These are phyloP conservation scores for Chaenocephalus aceratus DNA, from an alignment of 2,113 vertebrate species.

Conservation along the genomic window DNA sequence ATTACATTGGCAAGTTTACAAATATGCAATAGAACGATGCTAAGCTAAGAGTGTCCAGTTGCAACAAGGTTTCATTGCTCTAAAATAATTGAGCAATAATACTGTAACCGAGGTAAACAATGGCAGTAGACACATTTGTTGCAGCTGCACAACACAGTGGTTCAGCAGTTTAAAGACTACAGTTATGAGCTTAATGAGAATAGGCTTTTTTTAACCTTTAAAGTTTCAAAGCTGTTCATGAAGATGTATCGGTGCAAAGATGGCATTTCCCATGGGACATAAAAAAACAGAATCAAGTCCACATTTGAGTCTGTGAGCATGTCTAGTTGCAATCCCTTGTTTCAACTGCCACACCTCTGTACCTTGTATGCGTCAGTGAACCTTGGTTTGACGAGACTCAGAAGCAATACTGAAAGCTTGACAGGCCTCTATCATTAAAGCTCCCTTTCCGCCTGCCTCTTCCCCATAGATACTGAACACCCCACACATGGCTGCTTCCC, in stretches of 20 bases:
- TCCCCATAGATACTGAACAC: constrained; percentile 54
- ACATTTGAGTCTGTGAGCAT: constrained; percentile 41
- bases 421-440: constrained; percentile 68
- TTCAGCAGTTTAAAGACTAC: background rate
- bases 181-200: constrained; percentile 34
- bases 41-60: background rate
- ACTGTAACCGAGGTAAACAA: background rate
- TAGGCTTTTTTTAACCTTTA: background rate
- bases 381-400: constrained; percentile 58
- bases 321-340: constrained; percentile 14
- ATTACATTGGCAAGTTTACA: constrained; percentile 29
- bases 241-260: constrained; percentile 11
- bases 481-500: constrained; percentile 44
- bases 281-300: constrained; percentile 37
- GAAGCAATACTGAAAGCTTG: constrained; percentile 70
- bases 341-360: constrained; percentile 27
- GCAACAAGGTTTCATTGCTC: background rate
- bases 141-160: background rate
- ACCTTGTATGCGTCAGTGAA: constrained; percentile 64
- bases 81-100: background rate
- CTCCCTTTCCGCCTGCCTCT: constrained; percentile 46
- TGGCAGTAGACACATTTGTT: constrained; percentile 2
- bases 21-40: background rate
- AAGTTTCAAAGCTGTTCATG: constrained; percentile 4
- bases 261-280: background rate